Conservation (phyloP, 2,113 vertebrate genomes). For the Carlito syrichta region DNA sequence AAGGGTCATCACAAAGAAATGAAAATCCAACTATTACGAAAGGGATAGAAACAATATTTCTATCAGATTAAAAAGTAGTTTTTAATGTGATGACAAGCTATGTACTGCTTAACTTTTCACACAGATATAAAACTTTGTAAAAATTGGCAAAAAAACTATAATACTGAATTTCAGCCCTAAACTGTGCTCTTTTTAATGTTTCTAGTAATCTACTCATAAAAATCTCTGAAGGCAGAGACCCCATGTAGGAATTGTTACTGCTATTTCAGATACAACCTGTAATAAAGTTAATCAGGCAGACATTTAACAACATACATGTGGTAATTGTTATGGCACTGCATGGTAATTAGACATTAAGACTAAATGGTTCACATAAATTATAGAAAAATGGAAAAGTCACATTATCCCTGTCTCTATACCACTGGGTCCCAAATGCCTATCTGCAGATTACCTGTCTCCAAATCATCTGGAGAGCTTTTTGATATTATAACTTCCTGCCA, state of each 20-base stretch:
- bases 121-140: not conserved
- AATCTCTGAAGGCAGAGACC: conserved; percentile 16
- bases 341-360: conserved; percentile 68
- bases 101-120: not conserved
- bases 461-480: not conserved
- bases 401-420: not conserved
- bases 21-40: not conserved
- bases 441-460: not conserved
- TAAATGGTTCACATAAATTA: conserved; percentile 64
- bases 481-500: not conserved
- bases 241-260: not conserved
- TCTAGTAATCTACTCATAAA: conserved; percentile 35
- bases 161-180: not conserved
- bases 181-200: not conserved
- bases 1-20: conserved; percentile 36
- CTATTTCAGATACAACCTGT: conserved; percentile 43
- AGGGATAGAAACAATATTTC: not conserved
- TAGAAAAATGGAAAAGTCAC: conserved; percentile 47
- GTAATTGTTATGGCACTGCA: conserved; percentile 43
- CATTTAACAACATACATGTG: conserved; percentile 53
- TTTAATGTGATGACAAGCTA: not conserved
- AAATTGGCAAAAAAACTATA: not conserved
- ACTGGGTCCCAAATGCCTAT: not conserved
- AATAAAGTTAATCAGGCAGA: conserved; percentile 66
- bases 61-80: not conserved